Conservation (phyloP, 2,797 vertebrate species). For the Rhabdomys pumilio region DNA sequence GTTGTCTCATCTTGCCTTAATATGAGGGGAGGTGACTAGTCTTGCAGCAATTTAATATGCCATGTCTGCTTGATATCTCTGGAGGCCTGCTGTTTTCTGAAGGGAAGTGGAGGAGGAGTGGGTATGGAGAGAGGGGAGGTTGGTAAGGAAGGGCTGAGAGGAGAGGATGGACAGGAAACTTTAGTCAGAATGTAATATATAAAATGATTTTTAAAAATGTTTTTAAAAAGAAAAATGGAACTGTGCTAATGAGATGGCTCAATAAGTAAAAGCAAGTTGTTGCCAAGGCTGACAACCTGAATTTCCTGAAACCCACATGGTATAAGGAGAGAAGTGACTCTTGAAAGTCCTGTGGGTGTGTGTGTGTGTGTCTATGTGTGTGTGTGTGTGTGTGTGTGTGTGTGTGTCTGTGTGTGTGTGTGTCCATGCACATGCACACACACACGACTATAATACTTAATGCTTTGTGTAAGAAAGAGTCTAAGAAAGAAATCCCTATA, state of each 20-base stretch:
- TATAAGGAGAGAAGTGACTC: background rate
- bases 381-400: no score
- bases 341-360: background rate
- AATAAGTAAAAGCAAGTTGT: background rate
- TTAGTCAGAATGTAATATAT: background rate
- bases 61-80: background rate
- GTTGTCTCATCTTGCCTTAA: background rate
- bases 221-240: background rate
- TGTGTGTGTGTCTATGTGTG: no score
- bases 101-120: background rate
- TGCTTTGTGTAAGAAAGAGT: background rate
- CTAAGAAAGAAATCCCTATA: background rate
- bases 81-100: background rate
- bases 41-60: background rate
- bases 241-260: background rate
- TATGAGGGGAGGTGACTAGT: background rate
- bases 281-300: background rate
- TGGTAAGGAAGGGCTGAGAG: background rate
- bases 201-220: background rate
- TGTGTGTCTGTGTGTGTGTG: no score
- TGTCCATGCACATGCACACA: no score
- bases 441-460: background rate
- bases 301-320: background rate
- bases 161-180: background rate
- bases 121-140: background rate